These are phyloP conservation scores for Etia nguti DNA, from an alignment of 2,113 vertebrate species.

Conservation along the genomic window DNA sequence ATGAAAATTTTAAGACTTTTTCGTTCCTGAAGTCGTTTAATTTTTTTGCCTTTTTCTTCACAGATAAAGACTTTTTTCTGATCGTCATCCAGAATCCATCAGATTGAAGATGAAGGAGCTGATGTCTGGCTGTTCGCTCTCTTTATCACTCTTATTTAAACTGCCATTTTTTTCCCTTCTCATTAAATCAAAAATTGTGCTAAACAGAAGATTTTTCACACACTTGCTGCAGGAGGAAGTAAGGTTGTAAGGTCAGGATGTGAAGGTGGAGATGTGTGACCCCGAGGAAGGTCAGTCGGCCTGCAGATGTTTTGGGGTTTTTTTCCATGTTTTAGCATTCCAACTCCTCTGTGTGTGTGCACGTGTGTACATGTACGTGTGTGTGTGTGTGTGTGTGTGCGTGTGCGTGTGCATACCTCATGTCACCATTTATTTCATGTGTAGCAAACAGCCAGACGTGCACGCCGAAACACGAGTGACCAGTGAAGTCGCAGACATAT, in stretches of 20 bases:
- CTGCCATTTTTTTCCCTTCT: not conserved
- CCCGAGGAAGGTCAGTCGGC: rapidly evolving
- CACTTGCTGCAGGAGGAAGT: not conserved
- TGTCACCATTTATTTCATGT: not conserved
- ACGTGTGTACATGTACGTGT: not conserved
- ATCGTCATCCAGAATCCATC: conserved; percentile 95
- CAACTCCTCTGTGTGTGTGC: not conserved
- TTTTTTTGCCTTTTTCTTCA: not conserved
- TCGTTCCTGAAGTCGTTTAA: not conserved
- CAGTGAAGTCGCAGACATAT: not conserved
- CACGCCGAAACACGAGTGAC: not conserved
- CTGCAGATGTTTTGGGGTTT: not conserved
- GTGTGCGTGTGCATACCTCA: rapidly evolving
- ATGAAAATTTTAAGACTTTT: rapidly evolving
- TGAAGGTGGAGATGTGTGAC: not conserved
- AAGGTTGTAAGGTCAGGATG: not conserved
- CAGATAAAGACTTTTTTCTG: conserved; percentile 98
- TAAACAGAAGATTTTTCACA: not conserved
- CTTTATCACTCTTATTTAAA: not conserved
- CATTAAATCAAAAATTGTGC: not conserved
- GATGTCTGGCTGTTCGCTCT: not conserved
- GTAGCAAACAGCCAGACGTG: not conserved
- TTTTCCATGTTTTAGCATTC: conserved; percentile 14
- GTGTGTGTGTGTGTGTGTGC: no score
- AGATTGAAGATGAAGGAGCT: conserved; percentile 67